Conservation (phyloP, 2,888 invertebrate genomes). For the Sialis fuliginosa region DNA sequence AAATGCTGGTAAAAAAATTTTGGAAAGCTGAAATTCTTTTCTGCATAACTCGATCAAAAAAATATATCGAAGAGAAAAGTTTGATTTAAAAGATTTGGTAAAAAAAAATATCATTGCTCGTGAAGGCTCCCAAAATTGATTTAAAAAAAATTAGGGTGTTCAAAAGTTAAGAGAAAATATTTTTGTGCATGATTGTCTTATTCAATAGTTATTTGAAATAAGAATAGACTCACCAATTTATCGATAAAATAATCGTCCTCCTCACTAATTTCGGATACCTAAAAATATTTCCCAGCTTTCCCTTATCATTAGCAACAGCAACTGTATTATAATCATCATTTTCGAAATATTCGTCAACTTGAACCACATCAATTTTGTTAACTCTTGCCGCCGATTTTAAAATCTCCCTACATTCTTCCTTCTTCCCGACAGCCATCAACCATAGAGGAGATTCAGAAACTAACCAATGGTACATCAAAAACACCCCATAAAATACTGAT, state of each 20-base stretch:
- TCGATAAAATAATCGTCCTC: slow-evolving; percentile 29
- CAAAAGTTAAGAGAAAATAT: too few relatives aligned
- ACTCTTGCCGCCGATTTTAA: slow-evolving; percentile 20
- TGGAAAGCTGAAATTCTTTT: too few relatives aligned
- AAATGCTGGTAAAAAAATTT: too few relatives aligned
- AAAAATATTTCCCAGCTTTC: slow-evolving; percentile 28
- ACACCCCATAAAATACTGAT: slow-evolving; percentile 15
- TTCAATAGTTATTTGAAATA: too few relatives aligned
- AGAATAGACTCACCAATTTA: slow-evolving; percentile 32
- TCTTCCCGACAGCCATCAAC: slow-evolving; percentile 35
- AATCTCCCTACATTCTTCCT: slow-evolving; percentile 29
- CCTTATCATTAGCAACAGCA: slow-evolving; percentile 12
- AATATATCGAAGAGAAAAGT: too few relatives aligned
- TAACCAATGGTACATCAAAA: slow-evolving; percentile 25
- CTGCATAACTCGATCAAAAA: too few relatives aligned
- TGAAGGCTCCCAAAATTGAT: too few relatives aligned
- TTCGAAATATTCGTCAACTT: slow-evolving; percentile 8
- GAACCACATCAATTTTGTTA: slow-evolving; percentile 16
- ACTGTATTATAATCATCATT: slow-evolving; percentile 13
- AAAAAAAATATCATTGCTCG: too few relatives aligned
- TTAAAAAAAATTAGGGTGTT: too few relatives aligned
- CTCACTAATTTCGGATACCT: slow-evolving; percentile 30
- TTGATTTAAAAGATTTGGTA: too few relatives aligned
- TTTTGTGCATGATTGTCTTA: too few relatives aligned
- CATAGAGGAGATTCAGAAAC: slow-evolving; percentile 45